phyloP scores from a whole-genome alignment of 2,888 invertebrate species.

The Macrophya annulata region DNA sequence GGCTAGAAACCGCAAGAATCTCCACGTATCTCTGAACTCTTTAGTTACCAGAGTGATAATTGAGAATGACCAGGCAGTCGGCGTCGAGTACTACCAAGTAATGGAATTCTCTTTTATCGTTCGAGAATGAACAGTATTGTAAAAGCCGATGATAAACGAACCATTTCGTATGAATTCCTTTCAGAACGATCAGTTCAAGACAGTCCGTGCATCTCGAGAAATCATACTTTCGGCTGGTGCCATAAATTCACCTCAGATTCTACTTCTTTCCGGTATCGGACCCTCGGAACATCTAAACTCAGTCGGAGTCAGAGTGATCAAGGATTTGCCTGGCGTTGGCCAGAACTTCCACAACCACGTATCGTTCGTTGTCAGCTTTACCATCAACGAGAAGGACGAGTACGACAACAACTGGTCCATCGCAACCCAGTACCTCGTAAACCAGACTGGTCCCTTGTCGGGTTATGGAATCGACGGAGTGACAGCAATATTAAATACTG shows the following conservation, averaged over 20 bases:
- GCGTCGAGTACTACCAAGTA: not conserved
- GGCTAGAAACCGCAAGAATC: not conserved
- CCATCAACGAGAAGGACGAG: constrained; percentile 62
- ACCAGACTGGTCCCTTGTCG: constrained; percentile 84
- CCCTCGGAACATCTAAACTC: not conserved
- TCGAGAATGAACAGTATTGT: not conserved
- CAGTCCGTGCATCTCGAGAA: not conserved
- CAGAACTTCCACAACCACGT: constrained; percentile 82
- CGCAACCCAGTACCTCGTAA: constrained; percentile 83
- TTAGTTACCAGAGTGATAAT: not conserved
- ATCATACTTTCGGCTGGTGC: not conserved
- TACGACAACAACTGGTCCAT: constrained; percentile 84
- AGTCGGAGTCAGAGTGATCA: not conserved
- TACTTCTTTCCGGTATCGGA: not conserved
- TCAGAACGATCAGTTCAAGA: constrained; percentile 10
- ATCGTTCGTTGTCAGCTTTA: constrained; percentile 62
- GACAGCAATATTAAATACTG: constrained; percentile 84
- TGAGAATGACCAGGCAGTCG: not conserved
- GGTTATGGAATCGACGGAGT: constrained; percentile 79
- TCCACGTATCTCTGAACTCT: constrained; percentile 72
- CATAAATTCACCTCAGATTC: not conserved
- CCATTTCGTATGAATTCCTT: not conserved
- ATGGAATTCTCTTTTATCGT: no score
- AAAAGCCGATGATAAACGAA: no score
- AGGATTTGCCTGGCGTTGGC: not conserved